Evolutionary conservation across 2,113 vertebrate species (phyloP), one percentile per base, ranked within the genome.

Genomic region (Nibea albiflora): DNA sequence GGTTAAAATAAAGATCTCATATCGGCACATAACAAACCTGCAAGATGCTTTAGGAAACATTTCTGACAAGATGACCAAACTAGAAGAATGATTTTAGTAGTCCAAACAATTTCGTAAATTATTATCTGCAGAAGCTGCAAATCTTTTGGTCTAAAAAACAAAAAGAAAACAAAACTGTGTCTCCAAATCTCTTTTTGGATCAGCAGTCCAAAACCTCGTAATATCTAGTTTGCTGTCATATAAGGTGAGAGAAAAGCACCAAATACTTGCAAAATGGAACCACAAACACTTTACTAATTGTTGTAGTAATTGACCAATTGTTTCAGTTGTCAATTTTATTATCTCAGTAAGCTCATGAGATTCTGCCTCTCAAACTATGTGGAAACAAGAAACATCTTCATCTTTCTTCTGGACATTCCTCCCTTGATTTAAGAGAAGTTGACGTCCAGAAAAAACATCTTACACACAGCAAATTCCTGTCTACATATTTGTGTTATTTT

Each of bases 381-480:
- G 35, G 35, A 39, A 39, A 39, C 7, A 39, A 39, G 35, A 39
- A 39, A 39, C 35, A 9, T 9, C 35, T 39, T n/a, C 52, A 17
- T 73, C 14, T 39, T 46, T 68, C 44, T 5, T 39, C 31, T 76
- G 28, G 14, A 39, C 5, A 17, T 49, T n/a, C 14, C 15, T 11
- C 9, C 22, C 3, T 11, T 20, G 50, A 71, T 50, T 69, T 44
- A 47, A 19, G 9, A 1, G 15, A 42, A 16, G 11, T 5, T 0
- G 5, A 16, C 10, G 67, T 39, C 14, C 63, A 78, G 15, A 65
- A 42, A 42, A 11, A 71, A 69, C 46, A 26, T 76, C 56, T 83
- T 31, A 20, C 44, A 53, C n/a, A 1, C 20, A 64, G 11, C 22
- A 35, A 39, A 74, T 73, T 44, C 24, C 20, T 26, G 35, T 17